Conservation (phyloP, 2,888 invertebrate genomes). For the Drosophila imparisetae region DNA sequence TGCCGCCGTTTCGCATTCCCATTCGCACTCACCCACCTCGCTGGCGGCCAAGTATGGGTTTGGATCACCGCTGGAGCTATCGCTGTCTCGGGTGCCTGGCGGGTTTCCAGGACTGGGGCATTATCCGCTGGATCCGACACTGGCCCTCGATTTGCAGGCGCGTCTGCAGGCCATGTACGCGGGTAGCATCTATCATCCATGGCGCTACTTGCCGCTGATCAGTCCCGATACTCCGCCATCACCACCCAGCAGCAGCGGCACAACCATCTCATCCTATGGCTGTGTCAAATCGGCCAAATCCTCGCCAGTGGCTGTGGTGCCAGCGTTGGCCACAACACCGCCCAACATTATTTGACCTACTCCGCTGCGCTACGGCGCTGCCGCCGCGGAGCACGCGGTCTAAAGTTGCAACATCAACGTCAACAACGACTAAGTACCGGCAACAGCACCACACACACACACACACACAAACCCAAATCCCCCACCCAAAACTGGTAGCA, state of each 20-base stretch:
- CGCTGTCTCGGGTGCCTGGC: constrained; percentile 81
- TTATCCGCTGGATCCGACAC: constrained; percentile 84
- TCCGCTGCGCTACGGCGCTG: constrained; percentile 84
- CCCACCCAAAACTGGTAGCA: constrained; percentile 33
- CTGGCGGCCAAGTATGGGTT: constrained; percentile 83
- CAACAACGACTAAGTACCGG: constrained; percentile 8
- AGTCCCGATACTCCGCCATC: constrained; percentile 84
- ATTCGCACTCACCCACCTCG: constrained; percentile 59
- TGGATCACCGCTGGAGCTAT: constrained; percentile 82
- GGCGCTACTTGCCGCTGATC: constrained; percentile 84
- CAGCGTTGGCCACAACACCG: constrained; percentile 72
- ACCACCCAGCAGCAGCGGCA: constrained; percentile 83
- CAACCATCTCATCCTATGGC: constrained; percentile 81
- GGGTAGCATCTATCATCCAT: constrained; percentile 84
- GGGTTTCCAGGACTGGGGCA: constrained; percentile 81
- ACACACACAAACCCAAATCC: constrained; percentile 1
- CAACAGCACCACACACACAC: constrained; percentile 8
- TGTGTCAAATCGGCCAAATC: constrained; percentile 84
- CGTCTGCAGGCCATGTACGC: constrained; percentile 85
- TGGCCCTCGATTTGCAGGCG: constrained; percentile 84
- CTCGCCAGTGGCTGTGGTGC: constrained; percentile 79
- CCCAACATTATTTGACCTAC: constrained; percentile 85
- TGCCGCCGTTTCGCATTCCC: constrained; percentile 52
- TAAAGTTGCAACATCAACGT: constrained; percentile 40
- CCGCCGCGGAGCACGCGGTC: constrained; percentile 83